Evolutionary conservation across 2,113 vertebrate species (phyloP).

Genomic region (Perca fluviatilis): DNA sequence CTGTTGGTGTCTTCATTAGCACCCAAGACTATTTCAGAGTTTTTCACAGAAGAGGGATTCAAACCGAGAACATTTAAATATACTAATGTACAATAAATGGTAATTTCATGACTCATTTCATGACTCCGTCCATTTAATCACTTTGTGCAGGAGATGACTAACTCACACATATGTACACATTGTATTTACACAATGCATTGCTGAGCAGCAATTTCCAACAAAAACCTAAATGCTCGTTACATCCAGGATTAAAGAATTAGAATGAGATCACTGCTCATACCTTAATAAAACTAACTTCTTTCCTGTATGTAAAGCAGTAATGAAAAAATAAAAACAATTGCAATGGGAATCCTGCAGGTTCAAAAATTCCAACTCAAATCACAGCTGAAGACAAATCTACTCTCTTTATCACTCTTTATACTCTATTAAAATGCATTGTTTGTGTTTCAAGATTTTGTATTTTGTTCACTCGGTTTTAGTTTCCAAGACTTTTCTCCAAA

Average conservation of each 20-base stretch:
- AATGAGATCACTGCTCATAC: too few relatives aligned
- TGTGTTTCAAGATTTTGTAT: neutral
- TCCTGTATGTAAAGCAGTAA: too few relatives aligned
- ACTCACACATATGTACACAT: too few relatives aligned
- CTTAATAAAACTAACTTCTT: too few relatives aligned
- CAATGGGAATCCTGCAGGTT: too few relatives aligned
- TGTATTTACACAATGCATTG: too few relatives aligned
- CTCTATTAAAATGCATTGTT: neutral
- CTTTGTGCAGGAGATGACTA: neutral
- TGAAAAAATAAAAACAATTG: too few relatives aligned
- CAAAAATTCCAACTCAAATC: neutral
- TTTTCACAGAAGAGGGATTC: neutral
- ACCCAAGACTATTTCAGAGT: neutral
- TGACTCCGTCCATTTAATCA: neutral
- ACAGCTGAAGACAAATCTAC: neutral
- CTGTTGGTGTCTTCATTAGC: neutral
- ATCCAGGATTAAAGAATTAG: too few relatives aligned
- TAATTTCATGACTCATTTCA: neutral
- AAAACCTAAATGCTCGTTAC: too few relatives aligned
- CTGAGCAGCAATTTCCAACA: too few relatives aligned
- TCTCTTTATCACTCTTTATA: neutral
- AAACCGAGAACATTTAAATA: neutral
- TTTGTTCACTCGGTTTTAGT: neutral
- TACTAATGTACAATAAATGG: neutral
- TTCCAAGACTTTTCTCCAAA: neutral